A percentile compares a stretch with the other conserved stretches of the same genome.
phyloP scores from a whole-genome alignment of 2,113 vertebrate species.

The Trinectes maculatus region DNA sequence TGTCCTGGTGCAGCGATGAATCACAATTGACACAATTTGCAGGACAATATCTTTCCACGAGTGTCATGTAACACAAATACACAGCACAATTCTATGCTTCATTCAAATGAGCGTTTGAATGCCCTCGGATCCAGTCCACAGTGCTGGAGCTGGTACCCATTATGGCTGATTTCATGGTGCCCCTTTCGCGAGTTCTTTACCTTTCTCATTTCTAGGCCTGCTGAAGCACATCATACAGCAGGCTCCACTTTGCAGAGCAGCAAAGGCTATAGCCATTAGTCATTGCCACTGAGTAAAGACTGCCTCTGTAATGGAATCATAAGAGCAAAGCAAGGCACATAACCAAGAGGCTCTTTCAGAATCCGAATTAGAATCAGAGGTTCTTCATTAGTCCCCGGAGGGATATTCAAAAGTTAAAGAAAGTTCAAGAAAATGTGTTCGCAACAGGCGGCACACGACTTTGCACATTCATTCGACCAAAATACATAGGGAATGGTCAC shows the following conservation, averaged over 20 bases:
- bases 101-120: constrained; percentile 26
- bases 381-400: no score
- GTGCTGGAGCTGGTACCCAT: constrained; percentile 35
- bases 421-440: no score
- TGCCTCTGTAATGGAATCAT: constrained; percentile 59
- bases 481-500: constrained; percentile 4
- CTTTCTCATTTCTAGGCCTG: constrained; percentile 66
- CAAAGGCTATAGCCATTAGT: constrained; percentile 74
- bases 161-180: constrained; percentile 30
- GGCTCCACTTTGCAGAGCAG: constrained; percentile 41
- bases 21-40: constrained; percentile 34
- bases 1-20: constrained; percentile 44
- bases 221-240: constrained; percentile 60
- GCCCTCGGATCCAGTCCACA: constrained; percentile 21
- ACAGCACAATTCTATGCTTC: constrained; percentile 32
- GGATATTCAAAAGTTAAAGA: no score
- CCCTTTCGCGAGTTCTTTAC: constrained; percentile 50
- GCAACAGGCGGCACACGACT: no score
- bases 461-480: no score
- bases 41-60: constrained; percentile 16
- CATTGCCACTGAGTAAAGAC: constrained; percentile 62
- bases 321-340: constrained; percentile 35
- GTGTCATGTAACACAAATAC: constrained; percentile 50
- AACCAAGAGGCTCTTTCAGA: constrained; percentile 41
- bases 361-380: no score